Conservation (phyloP, 2,888 invertebrate genomes). For the Erebia palarica region DNA sequence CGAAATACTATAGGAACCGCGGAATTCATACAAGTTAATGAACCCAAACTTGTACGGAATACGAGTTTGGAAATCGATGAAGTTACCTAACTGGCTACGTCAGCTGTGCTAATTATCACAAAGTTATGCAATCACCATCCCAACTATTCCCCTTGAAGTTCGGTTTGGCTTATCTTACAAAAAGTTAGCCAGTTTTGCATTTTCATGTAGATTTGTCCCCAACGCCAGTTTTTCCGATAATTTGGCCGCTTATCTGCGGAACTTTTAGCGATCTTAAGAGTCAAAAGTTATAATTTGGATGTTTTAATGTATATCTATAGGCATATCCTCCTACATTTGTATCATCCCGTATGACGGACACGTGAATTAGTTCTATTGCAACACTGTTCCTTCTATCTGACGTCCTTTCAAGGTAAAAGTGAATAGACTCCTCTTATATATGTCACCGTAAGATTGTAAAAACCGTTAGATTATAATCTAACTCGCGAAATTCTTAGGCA, state of each 20-base stretch:
- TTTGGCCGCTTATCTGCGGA: slow-evolving; percentile 20
- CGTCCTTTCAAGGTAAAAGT: no score
- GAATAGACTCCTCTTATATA: no score
- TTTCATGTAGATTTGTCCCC: slow-evolving; percentile 34
- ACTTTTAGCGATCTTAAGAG: slow-evolving; percentile 18
- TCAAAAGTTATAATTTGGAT: slow-evolving; percentile 10
- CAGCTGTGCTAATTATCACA: slow-evolving; percentile 39
- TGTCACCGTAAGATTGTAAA: no score
- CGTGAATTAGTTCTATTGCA: no score
- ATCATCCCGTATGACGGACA: no score
- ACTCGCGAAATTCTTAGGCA: no score
- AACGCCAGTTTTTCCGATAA: slow-evolving; percentile 24
- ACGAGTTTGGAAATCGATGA: slow-evolving; percentile 35
- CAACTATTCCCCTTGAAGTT: slow-evolving; percentile 38
- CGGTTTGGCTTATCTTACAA: slow-evolving; percentile 38
- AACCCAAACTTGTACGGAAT: slow-evolving; percentile 32
- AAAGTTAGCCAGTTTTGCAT: slow-evolving; percentile 33
- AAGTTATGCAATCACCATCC: slow-evolving; percentile 41
- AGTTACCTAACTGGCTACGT: slow-evolving; percentile 31
- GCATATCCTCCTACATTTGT: background rate
- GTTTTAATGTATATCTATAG: background rate
- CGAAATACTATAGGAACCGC: background rate
- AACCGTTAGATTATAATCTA: no score
- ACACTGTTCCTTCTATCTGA: no score
- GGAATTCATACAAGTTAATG: slow-evolving; percentile 21